Evolutionary conservation across 1,140 invertebrate species (phyloP), one percentile per base, ranked within the genome.

Genomic region (Orussus abietinus): DNA sequence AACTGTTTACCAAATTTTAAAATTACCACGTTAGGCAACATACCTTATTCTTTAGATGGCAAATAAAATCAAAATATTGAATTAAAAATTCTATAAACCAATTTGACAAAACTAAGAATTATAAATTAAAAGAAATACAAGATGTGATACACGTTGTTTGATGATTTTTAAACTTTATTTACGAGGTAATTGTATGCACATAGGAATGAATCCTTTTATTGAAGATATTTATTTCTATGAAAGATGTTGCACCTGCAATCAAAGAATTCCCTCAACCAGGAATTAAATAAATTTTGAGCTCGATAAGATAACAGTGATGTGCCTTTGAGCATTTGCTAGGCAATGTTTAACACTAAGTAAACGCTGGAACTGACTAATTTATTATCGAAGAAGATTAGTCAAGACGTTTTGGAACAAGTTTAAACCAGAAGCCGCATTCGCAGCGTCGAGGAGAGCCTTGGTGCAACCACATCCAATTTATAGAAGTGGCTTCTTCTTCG

Each of bases 401-500:
- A 53, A 79, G 75, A 40, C 75, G 68, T 65, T 81, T 84, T 57
- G 90, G 83, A 25, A 85, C 80, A 48, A 97, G 75, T 75, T 95
- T 92, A 77, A 94, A 98, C 92, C 92, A 99, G 67, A 95, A 81
- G 25, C 95, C 95, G 72, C 95, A 98, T 62, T 87, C 86, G 62
- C 96, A 98, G 47, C 96, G 84, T 57, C 89, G 88, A 22, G 90
- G 83, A 51, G 85, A 80, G 11, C 89, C 93, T 66, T 86, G 79
- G 66, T 96, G 83, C 51, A 98, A 68, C 86, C 91, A 93, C 85
- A 97, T 94, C 88, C 90, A 98, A 59, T 84, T 88, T 49, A 98
- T 81, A 46, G 79, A 75, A 40, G 84, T 83, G 12, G 89, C 79
- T 63, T 98, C 94, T 71, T 94, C 91, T 72, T 97, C 91, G 74